These are phyloP conservation scores for Callyntrura sp. DNA, from an alignment of 2,888 invertebrate genomes.

Conservation along the genomic window DNA sequence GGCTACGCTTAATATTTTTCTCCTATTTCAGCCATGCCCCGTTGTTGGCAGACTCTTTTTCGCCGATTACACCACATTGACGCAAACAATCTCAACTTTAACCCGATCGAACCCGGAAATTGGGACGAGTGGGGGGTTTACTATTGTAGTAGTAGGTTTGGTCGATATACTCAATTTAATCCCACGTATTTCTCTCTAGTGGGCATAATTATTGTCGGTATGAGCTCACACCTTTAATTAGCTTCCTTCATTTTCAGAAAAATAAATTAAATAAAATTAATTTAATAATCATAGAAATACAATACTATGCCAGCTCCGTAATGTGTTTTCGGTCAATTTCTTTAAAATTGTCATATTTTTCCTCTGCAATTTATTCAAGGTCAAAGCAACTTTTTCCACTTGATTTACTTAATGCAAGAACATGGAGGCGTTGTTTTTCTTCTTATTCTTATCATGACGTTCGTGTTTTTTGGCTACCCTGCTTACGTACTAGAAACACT, in stretches of 20 bases:
- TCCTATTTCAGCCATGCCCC: background rate
- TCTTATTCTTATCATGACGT: conserved; percentile 63
- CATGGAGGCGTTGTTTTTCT: conserved; percentile 79
- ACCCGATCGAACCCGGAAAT: conserved; percentile 48
- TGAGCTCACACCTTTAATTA: no score
- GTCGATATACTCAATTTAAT: conserved; percentile 64
- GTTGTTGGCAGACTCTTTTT: background rate
- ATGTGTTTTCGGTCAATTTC: no score
- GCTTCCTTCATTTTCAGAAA: no score
- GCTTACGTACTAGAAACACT: conserved; percentile 79
- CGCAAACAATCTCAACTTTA: conserved; percentile 18
- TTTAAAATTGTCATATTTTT: background rate
- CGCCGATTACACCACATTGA: conserved; percentile 1
- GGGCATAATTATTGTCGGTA: conserved; percentile 63
- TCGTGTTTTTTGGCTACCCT: conserved; percentile 78
- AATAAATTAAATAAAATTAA: no score
- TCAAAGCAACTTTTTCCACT: conserved; percentile 76
- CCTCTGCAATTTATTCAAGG: no score
- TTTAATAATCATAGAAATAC: no score
- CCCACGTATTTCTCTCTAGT: conserved; percentile 63
- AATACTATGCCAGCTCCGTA: no score
- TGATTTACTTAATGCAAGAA: conserved; percentile 73
- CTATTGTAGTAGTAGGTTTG: conserved; percentile 77
- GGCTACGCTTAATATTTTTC: background rate
- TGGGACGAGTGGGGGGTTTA: conserved; percentile 75